These are phyloP conservation scores for Shargacucullia verbasci DNA, from an alignment of 2,888 invertebrate genomes.

Conservation along the genomic window DNA sequence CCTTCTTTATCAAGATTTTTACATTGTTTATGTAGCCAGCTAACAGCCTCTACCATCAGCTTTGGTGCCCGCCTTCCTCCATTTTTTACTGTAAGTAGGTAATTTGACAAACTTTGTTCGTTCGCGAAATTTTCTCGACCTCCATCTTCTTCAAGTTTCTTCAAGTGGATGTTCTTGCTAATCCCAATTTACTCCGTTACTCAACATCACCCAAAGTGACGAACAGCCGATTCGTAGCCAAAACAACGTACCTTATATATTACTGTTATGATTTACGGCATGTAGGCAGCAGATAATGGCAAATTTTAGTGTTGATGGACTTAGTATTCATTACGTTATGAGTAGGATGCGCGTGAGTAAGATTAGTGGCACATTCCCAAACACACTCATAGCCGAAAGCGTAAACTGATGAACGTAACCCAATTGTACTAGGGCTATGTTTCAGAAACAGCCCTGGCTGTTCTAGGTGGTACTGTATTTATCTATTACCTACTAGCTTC, in stretches of 20 bases:
- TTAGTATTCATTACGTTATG: slow-evolving; percentile 8
- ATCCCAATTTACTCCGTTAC: slow-evolving; percentile 31
- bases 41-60: too few species aligned
- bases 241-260: slow-evolving; percentile 13
- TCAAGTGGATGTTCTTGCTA: neutral
- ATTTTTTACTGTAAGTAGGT: too few species aligned
- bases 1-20: too few species aligned
- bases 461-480: too few species aligned
- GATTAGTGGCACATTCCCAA: slow-evolving; percentile 25
- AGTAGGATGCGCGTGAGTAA: neutral
- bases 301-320: slow-evolving; percentile 24
- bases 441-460: too few species aligned
- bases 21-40: too few species aligned
- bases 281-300: slow-evolving; percentile 20
- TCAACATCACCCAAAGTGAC: slow-evolving; percentile 26
- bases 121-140: too few species aligned
- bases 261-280: slow-evolving; percentile 22
- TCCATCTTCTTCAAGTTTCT: too few species aligned
- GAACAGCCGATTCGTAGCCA: slow-evolving; percentile 20
- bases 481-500: too few species aligned
- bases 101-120: too few species aligned
- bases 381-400: neutral
- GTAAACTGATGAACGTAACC: neutral
- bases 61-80: too few species aligned
- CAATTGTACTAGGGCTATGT: too few species aligned